Percentiles rank a stretch among this genome's conserved stretches.
phyloP scores from a whole-genome alignment of 2,113 vertebrate genomes.

The Tringa solitaria region DNA sequence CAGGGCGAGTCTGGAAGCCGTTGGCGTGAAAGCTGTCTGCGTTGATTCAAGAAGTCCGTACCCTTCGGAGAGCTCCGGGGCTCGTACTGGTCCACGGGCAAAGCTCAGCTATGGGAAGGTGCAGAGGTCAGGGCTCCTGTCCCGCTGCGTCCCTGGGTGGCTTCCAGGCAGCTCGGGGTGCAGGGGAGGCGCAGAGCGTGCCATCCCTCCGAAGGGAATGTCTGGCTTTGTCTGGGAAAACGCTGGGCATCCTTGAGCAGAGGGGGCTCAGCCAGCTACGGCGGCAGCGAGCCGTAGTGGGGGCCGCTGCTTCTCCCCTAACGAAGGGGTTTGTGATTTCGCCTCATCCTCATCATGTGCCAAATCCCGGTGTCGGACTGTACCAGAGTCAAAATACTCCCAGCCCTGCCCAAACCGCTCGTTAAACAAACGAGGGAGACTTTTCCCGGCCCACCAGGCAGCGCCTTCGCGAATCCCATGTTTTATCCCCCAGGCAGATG shows the following conservation, averaged over 20 bases:
- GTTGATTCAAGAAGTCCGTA: not conserved
- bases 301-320: not conserved
- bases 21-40: not conserved
- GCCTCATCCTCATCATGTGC: not conserved
- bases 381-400: not conserved
- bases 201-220: not conserved
- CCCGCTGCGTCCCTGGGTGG: not conserved
- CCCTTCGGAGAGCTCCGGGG: not conserved
- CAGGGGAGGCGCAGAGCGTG: not conserved
- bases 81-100: not conserved
- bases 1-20: not conserved
- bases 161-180: not conserved
- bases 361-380: not conserved
- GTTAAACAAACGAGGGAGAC: not conserved
- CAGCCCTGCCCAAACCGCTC: not conserved
- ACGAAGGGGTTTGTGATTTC: not conserved
- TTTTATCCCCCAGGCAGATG: not conserved
- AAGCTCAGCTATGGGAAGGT: not conserved
- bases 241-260: not conserved
- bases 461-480: not conserved
- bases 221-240: not conserved
- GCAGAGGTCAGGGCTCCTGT: not conserved
- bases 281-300: fast-evolving
- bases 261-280: not conserved
- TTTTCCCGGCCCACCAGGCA: not conserved